Evolutionary conservation across 2,888 invertebrate species (phyloP).

Genomic region (Cataglyphis altisquamis): DNA sequence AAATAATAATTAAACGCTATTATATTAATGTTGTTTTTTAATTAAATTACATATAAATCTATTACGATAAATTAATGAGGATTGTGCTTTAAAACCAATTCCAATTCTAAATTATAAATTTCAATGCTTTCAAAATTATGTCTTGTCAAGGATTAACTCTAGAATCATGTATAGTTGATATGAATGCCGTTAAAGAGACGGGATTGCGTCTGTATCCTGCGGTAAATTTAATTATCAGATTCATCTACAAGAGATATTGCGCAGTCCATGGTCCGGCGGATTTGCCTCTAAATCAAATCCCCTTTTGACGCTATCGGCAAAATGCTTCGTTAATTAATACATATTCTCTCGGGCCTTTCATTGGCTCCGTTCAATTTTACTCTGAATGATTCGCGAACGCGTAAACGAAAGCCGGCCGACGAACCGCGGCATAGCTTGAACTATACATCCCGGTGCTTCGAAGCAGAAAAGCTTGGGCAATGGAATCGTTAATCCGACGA

Average conservation of each 20-base stretch:
- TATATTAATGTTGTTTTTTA: background rate
- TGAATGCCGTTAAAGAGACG: slow-evolving; percentile 20
- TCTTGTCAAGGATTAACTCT: background rate
- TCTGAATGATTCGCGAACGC: slow-evolving; percentile 40
- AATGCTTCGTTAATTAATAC: slow-evolving; percentile 52
- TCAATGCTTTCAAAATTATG: slow-evolving; percentile 1
- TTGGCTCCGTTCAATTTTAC: slow-evolving; percentile 45
- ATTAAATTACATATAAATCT: background rate
- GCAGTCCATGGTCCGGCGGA: slow-evolving; percentile 21
- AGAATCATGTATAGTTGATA: background rate
- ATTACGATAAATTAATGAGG: background rate
- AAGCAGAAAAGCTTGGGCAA: slow-evolving; percentile 66
- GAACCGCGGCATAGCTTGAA: background rate
- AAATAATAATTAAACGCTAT: background rate
- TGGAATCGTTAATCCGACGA: slow-evolving; percentile 74
- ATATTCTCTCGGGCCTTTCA: slow-evolving; percentile 43
- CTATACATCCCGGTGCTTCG: slow-evolving; percentile 14
- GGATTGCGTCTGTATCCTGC: background rate
- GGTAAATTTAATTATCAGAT: slow-evolving; percentile 49
- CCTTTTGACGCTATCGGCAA: slow-evolving; percentile 50
- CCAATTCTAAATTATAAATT: background rate
- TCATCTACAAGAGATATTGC: slow-evolving; percentile 43
- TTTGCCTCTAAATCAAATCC: slow-evolving; percentile 51
- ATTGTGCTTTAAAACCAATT: background rate
- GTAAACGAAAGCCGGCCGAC: slow-evolving; percentile 40